Evolutionary conservation across 2,797 vertebrate genomes (phyloP).

Genomic region (Eremophila alpestris): DNA sequence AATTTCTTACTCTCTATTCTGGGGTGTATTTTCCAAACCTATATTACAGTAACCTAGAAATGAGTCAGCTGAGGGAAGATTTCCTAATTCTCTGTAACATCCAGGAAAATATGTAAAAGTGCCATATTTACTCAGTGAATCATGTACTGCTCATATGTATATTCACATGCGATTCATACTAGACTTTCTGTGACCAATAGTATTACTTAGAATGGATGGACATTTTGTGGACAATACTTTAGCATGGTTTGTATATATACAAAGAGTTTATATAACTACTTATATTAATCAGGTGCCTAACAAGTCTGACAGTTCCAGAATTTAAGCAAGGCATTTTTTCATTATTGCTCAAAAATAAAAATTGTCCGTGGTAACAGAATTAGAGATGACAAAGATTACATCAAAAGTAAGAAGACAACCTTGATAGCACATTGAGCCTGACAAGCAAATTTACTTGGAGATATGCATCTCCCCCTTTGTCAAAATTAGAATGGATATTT

Average conservation of each 20-base stretch:
- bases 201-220: constrained; percentile 17
- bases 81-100: constrained; percentile 51
- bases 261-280: constrained; percentile 22
- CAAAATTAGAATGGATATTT: neutral
- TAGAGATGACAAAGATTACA: neutral
- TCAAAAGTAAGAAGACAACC: neutral
- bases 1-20: constrained; percentile 49
- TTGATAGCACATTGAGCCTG: neutral
- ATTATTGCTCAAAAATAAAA: neutral
- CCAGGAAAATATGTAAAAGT: constrained; percentile 58
- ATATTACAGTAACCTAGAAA: constrained; percentile 56
- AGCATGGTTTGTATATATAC: constrained; percentile 23
- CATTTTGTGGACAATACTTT: constrained; percentile 26
- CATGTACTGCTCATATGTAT: constrained; percentile 37
- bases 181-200: constrained; percentile 1
- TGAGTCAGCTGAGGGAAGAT: constrained; percentile 42
- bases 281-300: constrained; percentile 51
- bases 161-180: neutral
- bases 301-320: neutral
- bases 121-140: constrained; percentile 52
- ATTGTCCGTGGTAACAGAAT: neutral
- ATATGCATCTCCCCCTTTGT: neutral
- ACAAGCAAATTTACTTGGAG: neutral
- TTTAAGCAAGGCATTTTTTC: constrained; percentile 13
- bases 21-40: constrained; percentile 44